Base-by-base conservation (phyloP, 2,113 vertebrate genomes). In the Anhinga rufa region DNA sequence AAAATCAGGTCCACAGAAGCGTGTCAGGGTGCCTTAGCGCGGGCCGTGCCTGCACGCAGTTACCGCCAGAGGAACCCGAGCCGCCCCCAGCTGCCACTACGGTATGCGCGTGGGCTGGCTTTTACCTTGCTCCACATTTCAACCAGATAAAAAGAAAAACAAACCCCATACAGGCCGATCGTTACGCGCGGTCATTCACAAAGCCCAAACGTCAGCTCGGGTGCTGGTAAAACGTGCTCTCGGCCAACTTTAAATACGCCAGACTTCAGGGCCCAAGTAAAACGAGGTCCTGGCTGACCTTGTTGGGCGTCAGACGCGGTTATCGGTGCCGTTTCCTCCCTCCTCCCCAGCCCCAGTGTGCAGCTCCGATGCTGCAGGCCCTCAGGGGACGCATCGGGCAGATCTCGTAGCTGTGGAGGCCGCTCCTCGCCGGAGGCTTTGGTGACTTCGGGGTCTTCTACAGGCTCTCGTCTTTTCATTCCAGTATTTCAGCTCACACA, bases 21-120 rank as follows among this genome's bases (percentile, higher is more conserved):
- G 1, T 2, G 4, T n/a, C 2, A 15, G 12, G 6, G 34, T 9
- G 4, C 21, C 15, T 5, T 6, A 31, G 34, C 0, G 0, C 5
- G 18, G 26, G 38, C 71, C 25, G 24, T 14, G 52, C 4, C 44
- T 10, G 44, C 66, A 29, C 0, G 1, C 1, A 9, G 12, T 16
- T 10, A 26, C n/a, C 4, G 16, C 65, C 58, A 5, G 16, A 21
- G 62, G 32, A 46, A 49, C 1, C 3, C 46, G 77, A 22, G 57
- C 71, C 34, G 32, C 25, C 21, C 16, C 12, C 31, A 13, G 48
- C 42, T 9, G 3, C 8, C 69, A 10, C 10, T 4, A 1, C 2
- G 14, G 13, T 6, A 3, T 5, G 32, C 17, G 1, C 1, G 2
- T 1, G 8, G 13, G 6, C 8, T 1, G 17, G 21, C 34, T n/a